phyloP scores from a whole-genome alignment of 2,113 vertebrate genomes.

The Macaca nemestrina region DNA sequence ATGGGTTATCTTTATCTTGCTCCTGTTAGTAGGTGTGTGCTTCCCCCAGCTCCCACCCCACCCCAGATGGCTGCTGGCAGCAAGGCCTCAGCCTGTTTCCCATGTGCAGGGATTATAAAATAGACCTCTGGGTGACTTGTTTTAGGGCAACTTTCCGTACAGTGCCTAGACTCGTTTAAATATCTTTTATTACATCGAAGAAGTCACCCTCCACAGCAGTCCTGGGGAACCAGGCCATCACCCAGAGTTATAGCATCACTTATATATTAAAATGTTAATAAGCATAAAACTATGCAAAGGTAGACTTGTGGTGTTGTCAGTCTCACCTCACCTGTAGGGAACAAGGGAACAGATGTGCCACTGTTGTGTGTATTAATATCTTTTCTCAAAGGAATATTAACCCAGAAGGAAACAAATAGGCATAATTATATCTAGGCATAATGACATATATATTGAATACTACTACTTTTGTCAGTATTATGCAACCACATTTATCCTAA shows the following conservation, averaged over 20 bases:
- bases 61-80: not conserved
- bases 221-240: not conserved
- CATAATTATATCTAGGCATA: not conserved
- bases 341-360: conserved; percentile 17
- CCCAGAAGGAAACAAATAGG: not conserved
- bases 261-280: conserved; percentile 13
- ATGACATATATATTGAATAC: not conserved
- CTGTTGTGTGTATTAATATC: not conserved
- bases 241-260: not conserved
- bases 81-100: not conserved
- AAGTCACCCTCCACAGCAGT: not conserved
- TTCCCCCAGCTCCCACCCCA: not conserved
- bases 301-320: not conserved
- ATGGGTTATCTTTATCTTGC: not conserved
- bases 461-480: not conserved
- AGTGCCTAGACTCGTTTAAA: not conserved
- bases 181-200: not conserved
- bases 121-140: not conserved
- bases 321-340: not conserved
- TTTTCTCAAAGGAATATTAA: not conserved
- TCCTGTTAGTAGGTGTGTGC: not conserved
- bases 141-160: not conserved
- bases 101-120: not conserved
- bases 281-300: not conserved
- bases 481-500: not conserved